These are phyloP conservation scores for Limnodromus scolopaceus DNA, from an alignment of 2,797 vertebrate species.

Conservation along the genomic window DNA sequence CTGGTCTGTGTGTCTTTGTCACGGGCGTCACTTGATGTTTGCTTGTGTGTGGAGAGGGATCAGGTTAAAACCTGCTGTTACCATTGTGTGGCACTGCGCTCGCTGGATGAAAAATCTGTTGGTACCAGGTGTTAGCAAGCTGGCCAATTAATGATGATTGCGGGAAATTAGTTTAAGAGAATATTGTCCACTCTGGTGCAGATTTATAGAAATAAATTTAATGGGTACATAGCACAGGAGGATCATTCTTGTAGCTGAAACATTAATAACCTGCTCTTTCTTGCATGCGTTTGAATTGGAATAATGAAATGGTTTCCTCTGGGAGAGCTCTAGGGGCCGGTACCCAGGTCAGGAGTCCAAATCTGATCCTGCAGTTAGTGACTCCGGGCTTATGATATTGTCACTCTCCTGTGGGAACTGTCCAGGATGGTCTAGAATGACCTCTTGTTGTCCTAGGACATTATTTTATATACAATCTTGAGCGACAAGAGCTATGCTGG, in stretches of 20 bases:
- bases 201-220: slow-evolving; percentile 16
- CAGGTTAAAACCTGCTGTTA: neutral
- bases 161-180: neutral
- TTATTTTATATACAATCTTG: neutral
- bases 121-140: slow-evolving; percentile 21
- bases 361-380: neutral
- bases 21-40: neutral
- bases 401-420: neutral
- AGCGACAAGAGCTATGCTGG: neutral
- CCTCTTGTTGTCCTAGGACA: neutral
- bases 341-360: neutral
- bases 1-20: slow-evolving; percentile 28
- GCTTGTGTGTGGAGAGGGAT: slow-evolving; percentile 8
- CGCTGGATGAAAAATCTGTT: neutral
- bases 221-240: neutral
- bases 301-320: neutral
- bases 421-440: neutral
- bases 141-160: slow-evolving; percentile 9
- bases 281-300: neutral
- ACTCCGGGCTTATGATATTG: neutral
- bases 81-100: neutral
- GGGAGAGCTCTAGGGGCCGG: neutral
- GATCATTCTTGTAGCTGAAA: neutral
- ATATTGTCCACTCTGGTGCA: neutral
- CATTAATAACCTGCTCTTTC: neutral